Percentiles rank a stretch among this genome's conserved stretches.
Evolutionary conservation across 2,113 vertebrate genomes (phyloP).

Genomic region (Sporophila hypoxantha): DNA sequence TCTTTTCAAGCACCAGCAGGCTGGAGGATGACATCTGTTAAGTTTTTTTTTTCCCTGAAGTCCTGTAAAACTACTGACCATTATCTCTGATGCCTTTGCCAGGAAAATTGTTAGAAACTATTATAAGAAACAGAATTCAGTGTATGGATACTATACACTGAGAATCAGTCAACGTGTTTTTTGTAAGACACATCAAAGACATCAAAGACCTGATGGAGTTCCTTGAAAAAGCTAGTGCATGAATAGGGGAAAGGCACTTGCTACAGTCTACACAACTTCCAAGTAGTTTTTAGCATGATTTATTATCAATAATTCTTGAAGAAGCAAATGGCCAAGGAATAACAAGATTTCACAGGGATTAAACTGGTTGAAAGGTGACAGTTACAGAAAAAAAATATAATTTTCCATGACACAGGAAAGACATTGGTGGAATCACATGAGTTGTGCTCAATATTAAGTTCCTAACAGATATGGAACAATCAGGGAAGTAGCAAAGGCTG

Average conservation of each 20-base stretch:
- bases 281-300: neutral
- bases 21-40: neutral
- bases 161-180: neutral
- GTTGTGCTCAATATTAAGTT: neutral
- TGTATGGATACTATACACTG: neutral
- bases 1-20: neutral
- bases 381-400: neutral
- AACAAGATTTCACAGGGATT: neutral
- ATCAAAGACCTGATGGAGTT: neutral
- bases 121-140: neutral
- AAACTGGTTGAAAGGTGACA: neutral
- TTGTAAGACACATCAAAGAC: neutral
- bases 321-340: neutral
- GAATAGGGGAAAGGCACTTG: neutral
- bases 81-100: neutral
- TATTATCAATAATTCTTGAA: neutral
- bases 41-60: neutral
- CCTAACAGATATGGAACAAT: neutral
- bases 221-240: neutral
- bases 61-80: neutral
- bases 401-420: neutral
- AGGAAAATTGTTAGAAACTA: neutral
- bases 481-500: neutral
- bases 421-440: neutral
- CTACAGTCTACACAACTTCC: neutral